Base-by-base conservation (phyloP, 2,888 invertebrate species). In the Eupithecia subumbrata region DNA sequence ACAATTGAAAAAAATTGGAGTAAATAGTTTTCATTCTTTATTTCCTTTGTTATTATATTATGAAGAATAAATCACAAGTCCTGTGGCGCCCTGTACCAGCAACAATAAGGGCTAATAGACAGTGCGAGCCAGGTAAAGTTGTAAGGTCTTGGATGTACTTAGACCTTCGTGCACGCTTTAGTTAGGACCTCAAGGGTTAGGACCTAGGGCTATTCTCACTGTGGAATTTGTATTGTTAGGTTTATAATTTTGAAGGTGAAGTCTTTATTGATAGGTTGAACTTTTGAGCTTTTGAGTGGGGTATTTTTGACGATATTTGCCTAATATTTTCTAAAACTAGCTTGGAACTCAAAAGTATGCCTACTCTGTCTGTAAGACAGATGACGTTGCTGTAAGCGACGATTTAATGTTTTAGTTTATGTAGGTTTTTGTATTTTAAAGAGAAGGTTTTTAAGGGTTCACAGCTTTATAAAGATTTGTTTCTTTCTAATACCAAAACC, bases 121-220 rank as follows among this genome's bases (percentile, higher is more conserved):
- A 71, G 69, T 60, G 68, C 73, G 72, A 34, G 76, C 76, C 81
- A 78, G 80, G 81, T 78, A 81, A 78, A 80, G 80, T 81, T 81
- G 80, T 80, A 78, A 76, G 73, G 76, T 70, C 73, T 80, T 69
- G 72, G 71, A 56, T 77, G 79, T 73, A 79, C 81, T 82, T 81
- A 81, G 78, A 76, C 77, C 83, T 82, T 79, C 82, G 80, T 78
- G 80, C 82, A 79, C 81, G 80, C 76, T 81, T 2, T 64, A 64
- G 34, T 34, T 34, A 66, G 12, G 66, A 37, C 18, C 79, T 81
- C 52, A 8, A 78, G 77, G 77, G 80, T 82, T 80, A 80, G 37
- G 80, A 75, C 80, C 80, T 48, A 69, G 85, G 82, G 72, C 11
- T 66, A 84, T 84, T 83, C 83, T 80, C 43, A 68, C 2, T 43